These are phyloP conservation scores for Saccopteryx leptura DNA, from an alignment of 2,113 vertebrate genomes.

Conservation along the genomic window DNA sequence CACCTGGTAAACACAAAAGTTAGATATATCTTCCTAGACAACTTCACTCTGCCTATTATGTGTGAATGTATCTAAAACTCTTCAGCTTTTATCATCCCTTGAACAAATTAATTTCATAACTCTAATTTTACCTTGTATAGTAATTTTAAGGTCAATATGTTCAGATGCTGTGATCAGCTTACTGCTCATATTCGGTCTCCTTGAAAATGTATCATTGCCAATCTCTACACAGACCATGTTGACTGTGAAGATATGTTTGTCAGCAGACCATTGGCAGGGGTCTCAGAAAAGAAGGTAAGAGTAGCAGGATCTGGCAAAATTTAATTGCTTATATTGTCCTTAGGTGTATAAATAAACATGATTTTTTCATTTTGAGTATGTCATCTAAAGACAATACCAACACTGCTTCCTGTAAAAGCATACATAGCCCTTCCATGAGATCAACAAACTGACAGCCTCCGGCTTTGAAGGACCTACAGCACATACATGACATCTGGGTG, in stretches of 20 bases:
- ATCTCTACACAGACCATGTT: background rate
- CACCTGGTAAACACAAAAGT: background rate
- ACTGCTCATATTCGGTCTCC: background rate
- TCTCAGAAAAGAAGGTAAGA: background rate
- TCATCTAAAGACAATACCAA: background rate
- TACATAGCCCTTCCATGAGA: background rate
- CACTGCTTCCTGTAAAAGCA: background rate
- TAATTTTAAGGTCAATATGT: background rate
- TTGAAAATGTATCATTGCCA: background rate
- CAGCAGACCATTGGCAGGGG: background rate
- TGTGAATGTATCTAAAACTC: constrained; percentile 1
- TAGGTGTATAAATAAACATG: background rate
- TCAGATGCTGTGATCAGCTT: background rate
- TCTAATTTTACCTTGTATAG: background rate
- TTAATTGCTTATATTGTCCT: background rate
- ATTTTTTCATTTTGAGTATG: background rate
- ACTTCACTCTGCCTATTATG: background rate
- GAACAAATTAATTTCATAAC: constrained; percentile 9
- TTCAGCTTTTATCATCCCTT: background rate
- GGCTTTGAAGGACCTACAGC: background rate
- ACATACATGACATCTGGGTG: background rate
- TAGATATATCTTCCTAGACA: background rate
- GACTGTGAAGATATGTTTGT: background rate
- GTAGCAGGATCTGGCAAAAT: background rate
- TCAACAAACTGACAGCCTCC: background rate